Evolutionary conservation across 2,113 vertebrate species (phyloP), one percentile per base, ranked within the genome.

Genomic region (Pelvicachromis taeniatus): DNA sequence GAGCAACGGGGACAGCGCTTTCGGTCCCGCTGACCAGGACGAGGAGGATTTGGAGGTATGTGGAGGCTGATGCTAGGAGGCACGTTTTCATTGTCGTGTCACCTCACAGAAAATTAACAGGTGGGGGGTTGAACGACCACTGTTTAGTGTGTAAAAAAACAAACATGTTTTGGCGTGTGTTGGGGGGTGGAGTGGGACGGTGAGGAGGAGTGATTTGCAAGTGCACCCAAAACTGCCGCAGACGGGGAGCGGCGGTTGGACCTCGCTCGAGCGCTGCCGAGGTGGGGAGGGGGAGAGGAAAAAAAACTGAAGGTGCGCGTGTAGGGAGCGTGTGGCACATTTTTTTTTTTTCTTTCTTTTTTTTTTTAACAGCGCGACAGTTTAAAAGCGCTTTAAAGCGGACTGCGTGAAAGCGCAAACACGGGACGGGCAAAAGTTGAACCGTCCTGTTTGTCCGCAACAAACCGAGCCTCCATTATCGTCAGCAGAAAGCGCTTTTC

Each of bases 221-320:
- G 95, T 95, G 95, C 95, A 93, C 92, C 93, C 91, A 84, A 93
- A 94, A 94, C 94, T 96, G 95, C 93, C 95, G 95, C 96, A 97
- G 95, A 96, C 96, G 95, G 96, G 95, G 96, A 95, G 96, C 96
- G 96, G 94, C 95, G 92, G 89, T 88, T 93, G 94, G 93, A 93
- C 92, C 93, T 94, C 95, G 94, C 92, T 90, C 90, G 94, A 96
- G 95, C 93, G 92, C 91, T 82, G 16, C 65, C 89, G 88, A 81
- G 59, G 59, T 38, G 33, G 31, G 77, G 35, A 55, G 68, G 68
- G 19, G 31, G 31, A 35, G 31, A 38, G 21, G 4, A 10, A 38
- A 61, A 52, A 65, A 58, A 89, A 91, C 90, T 84, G 91, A 91
- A 94, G 92, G 91, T 96, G 95, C 94, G 91, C 93, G 94, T 89